Base-by-base conservation (phyloP, 2,113 vertebrate genomes). In the Rhinogobius similis region DNA sequence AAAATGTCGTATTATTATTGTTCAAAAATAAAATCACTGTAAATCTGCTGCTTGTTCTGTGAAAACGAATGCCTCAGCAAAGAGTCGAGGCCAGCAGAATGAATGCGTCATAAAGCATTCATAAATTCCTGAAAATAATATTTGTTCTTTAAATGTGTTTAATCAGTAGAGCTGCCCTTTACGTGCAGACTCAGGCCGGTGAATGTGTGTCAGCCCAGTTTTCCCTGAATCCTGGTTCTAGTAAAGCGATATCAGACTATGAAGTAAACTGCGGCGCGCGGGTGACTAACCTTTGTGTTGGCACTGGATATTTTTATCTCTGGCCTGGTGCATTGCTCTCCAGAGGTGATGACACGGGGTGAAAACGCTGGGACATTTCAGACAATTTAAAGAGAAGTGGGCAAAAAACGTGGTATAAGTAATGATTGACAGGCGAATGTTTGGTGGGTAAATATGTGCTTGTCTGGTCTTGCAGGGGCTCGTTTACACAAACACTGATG, bases 401-500 rank as follows among this genome's bases (percentile, higher is more conserved):
- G 44, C 3, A 10, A 16, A 43, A 10, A 14, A 46, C 32, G 9
- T 23, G n/a, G 27, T n/a, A 36, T 11, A 11, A 38, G 53, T 38
- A 29, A 26, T 68, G 55, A 58, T 43, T 32, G 2, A 68, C 62
- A 26, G 32, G 36, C 44, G 21, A 20, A 52, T 72, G 67, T 26
- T 64, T 70, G 43, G 55, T 80, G 4, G 36, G 77, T 67, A 59
- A 75, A 20, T 14, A 16, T 73, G 38, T 73, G 67, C 75, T 62
- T 82, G 56, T 79, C 50, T 79, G 77, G 4, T 63, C 61, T 12
- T 38, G 26, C 84, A 97, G 95, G 96, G 95, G 50, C 89, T 96
- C 82, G 94, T 97, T 0, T 97, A 97, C 38, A 96, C 95, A 64
- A 94, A 94, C 67, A 96, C 95, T 0, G 96, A 97, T 67, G 96